Percentiles rank a stretch among this genome's conserved stretches.
These are phyloP conservation scores for Drosophila mimica DNA, from an alignment of 2,888 invertebrate species.

Conservation along the genomic window DNA sequence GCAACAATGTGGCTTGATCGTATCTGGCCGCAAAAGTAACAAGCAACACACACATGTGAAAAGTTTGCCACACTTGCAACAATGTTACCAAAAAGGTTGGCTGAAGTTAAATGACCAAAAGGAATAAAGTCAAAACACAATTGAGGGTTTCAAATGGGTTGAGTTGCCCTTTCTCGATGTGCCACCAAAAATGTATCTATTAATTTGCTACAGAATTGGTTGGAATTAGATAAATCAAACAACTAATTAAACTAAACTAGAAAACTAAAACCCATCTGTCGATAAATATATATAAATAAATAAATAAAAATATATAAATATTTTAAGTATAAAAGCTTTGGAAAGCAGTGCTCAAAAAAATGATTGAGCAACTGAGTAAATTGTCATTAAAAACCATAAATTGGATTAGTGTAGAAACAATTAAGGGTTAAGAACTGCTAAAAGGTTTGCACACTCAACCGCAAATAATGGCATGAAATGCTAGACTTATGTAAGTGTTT, in stretches of 20 bases:
- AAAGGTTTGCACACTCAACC: constrained; percentile 15
- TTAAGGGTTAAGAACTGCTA: constrained; percentile 13
- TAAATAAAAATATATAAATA: background rate
- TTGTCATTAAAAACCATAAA: constrained; percentile 14
- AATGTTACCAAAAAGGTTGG: constrained; percentile 30
- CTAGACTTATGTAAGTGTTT: constrained; percentile 1
- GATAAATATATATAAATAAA: background rate
- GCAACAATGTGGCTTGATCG: constrained; percentile 45
- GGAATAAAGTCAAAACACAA: constrained; percentile 16
- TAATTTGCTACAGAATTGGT: background rate
- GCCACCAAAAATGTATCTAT: background rate
- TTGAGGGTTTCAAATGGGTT: background rate
- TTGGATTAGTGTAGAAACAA: constrained; percentile 28
- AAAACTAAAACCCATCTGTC: background rate
- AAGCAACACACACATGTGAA: constrained; percentile 23
- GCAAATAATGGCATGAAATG: constrained; percentile 3
- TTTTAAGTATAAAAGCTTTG: background rate
- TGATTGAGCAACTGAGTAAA: constrained; percentile 1
- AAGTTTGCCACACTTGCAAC: constrained; percentile 43
- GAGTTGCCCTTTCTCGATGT: background rate
- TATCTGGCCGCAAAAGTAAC: constrained; percentile 40
- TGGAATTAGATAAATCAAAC: background rate
- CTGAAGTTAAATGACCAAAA: constrained; percentile 26
- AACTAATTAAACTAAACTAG: background rate
- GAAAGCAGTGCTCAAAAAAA: background rate